Evolutionary conservation across 2,113 vertebrate species (phyloP).

Genomic region (Bothrops jararaca): DNA sequence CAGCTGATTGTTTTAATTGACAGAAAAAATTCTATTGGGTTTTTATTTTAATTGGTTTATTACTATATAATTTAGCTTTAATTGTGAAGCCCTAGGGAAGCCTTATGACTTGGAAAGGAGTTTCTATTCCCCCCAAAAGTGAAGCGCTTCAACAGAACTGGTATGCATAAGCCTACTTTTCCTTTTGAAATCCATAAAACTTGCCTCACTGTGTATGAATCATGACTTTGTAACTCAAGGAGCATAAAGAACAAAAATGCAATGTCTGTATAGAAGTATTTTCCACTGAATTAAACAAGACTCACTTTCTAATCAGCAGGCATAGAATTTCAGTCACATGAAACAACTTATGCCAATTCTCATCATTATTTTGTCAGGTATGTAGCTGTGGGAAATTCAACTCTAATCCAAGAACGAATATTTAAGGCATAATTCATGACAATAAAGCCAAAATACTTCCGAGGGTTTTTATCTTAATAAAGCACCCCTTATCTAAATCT

Average conservation of each 20-base stretch:
- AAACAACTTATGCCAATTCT: neutral
- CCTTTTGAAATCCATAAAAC: neutral
- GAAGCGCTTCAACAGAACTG: neutral
- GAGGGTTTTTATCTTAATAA: neutral
- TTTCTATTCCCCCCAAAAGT: neutral
- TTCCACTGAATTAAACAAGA: neutral
- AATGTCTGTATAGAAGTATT: neutral
- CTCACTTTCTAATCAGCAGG: neutral
- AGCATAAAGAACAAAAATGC: neutral
- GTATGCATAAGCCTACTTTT: neutral
- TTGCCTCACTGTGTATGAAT: neutral
- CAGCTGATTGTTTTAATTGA: neutral
- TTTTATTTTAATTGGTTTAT: neutral
- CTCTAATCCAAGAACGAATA: neutral
- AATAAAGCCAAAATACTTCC: neutral
- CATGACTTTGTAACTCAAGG: neutral
- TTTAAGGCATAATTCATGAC: neutral
- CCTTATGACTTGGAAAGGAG: neutral
- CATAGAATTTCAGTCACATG: neutral
- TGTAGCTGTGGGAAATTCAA: neutral
- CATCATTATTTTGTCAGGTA: neutral
- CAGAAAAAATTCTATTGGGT: neutral
- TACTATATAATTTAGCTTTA: neutral
- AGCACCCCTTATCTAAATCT: neutral
- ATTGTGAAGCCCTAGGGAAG: neutral